Conservation (phyloP, 2,113 vertebrate genomes). For the Arvicanthis niloticus region DNA sequence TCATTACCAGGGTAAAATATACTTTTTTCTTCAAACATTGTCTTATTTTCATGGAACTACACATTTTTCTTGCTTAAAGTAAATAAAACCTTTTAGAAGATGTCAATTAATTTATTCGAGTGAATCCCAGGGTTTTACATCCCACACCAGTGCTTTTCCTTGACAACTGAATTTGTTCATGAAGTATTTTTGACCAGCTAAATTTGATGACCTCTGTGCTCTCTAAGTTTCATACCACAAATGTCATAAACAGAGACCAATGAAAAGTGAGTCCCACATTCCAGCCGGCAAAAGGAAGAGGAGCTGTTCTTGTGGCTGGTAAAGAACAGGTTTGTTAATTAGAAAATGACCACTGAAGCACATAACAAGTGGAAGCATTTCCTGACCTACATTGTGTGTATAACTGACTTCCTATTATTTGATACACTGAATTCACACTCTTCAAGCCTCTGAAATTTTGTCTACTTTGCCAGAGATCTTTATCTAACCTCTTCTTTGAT, state of each 20-base stretch:
- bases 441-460: neutral
- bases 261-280: conserved; percentile 49
- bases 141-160: neutral
- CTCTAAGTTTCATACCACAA: conserved; percentile 73
- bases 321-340: conserved; percentile 74
- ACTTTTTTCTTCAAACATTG: conserved; percentile 37
- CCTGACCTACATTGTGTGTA: conserved; percentile 10
- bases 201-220: conserved; percentile 60
- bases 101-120: conserved; percentile 31
- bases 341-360: conserved; percentile 65
- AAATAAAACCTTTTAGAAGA: conserved; percentile 49
- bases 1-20: neutral
- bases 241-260: conserved; percentile 67
- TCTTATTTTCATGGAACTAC: neutral
- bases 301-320: conserved; percentile 54
- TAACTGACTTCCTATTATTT: conserved; percentile 56
- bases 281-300: conserved; percentile 31
- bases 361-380: conserved; percentile 54
- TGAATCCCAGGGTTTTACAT: conserved; percentile 49
- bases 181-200: conserved; percentile 44
- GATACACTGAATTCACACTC: neutral
- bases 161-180: conserved; percentile 59
- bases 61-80: conserved; percentile 17
- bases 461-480: neutral
- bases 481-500: neutral